A percentile compares a stretch with the other conserved stretches of the same genome.
Conservation (phyloP, 2,888 invertebrate genomes). For the Tipula vernalis region DNA sequence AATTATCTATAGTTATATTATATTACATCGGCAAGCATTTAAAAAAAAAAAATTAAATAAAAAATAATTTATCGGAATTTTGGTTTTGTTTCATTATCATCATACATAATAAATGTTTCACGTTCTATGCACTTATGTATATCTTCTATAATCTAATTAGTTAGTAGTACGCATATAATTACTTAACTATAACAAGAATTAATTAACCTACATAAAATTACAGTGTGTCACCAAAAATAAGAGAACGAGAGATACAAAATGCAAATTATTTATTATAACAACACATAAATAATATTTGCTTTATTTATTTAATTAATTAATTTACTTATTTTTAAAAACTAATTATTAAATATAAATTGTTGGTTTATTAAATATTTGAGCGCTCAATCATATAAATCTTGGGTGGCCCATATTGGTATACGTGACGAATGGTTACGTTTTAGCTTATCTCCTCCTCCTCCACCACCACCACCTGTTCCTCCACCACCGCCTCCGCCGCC, state of each 20-base stretch:
- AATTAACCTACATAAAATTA: not conserved
- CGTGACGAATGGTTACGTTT: not conserved
- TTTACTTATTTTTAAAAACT: not conserved
- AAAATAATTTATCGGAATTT: not conserved
- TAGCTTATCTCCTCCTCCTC: not conserved
- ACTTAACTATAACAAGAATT: not conserved
- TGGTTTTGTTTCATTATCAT: not conserved
- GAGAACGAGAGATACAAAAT: not conserved
- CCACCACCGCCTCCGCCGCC: not conserved
- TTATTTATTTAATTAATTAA: not conserved
- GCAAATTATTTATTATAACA: not conserved
- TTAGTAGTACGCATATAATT: not conserved
- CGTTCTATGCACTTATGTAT: not conserved
- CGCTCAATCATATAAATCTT: constrained; percentile 6
- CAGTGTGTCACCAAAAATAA: not conserved
- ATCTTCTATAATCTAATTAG: not conserved
- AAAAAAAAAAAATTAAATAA: constrained; percentile 4
- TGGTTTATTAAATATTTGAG: not conserved
- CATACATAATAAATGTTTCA: not conserved
- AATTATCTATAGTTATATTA: not conserved
- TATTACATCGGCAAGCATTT: not conserved
- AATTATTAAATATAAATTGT: not conserved
- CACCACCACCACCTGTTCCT: not conserved
- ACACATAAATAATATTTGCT: not conserved
- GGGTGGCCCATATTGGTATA: not conserved